Evolutionary conservation across 2,888 invertebrate genomes (phyloP), one percentile per base, ranked within the genome.

Genomic region (Melieria crassipennis): DNA sequence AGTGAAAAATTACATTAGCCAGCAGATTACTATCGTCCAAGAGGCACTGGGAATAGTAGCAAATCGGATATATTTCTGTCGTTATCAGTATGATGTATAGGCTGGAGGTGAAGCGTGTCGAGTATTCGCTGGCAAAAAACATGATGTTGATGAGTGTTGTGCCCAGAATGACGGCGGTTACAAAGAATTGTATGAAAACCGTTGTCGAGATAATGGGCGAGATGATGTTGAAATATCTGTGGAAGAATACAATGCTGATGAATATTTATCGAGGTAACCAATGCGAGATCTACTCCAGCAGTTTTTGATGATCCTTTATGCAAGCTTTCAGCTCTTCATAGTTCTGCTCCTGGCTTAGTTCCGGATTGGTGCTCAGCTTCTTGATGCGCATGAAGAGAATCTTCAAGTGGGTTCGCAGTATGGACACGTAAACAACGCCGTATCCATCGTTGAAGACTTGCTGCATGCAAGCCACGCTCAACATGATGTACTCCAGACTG

Each of bases 141-240:
- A 79, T 75, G 5, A 80, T 75, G 9, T 79, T 79, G 16, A 77
- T 76, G 52, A 78, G 67, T 7, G 79, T 77, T 30, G 73, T 72
- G 52, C 77, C 78, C 70, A 79, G 67, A 5, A 79, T 73, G n/a
- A 69, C 68, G 43, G 78, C 78, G 6, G 78, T 77, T 7, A 75
- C 73, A 7, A 78, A 58, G 11, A 80, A 76, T 72, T 79, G 78
- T 13, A 78, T 71, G 46, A 80, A 80, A 6, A 79, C 74, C 7
- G 80, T 79, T 4, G 60, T 69, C 42, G 79, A 75, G 43, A 79
- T 79, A 7, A 65, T 55, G 16, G 65, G 46, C 9, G 47, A 47
- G 5, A 65, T 46, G 47, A 57, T 65, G 57, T 65, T 16, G 56
- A 65, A 56, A 5, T 57, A 47, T 6, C 65, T 65, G 46, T 45